Percentiles rank a stretch among this genome's conserved stretches.
These are phyloP conservation scores for Arrhopalites spinosus DNA, from an alignment of 2,888 invertebrate species.

Conservation along the genomic window DNA sequence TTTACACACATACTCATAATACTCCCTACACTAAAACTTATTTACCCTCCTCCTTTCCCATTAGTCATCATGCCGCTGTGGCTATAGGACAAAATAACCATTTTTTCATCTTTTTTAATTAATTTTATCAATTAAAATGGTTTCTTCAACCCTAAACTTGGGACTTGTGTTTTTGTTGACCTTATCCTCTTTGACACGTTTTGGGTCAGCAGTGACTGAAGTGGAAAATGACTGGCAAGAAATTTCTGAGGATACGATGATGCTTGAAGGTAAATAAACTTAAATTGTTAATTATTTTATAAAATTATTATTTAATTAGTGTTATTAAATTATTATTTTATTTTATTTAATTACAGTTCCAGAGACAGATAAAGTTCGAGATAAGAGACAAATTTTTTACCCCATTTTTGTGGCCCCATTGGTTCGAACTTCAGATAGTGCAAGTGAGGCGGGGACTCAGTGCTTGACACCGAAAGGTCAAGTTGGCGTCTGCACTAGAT, in stretches of 20 bases:
- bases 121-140: too few relatives aligned
- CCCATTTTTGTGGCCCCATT: background rate
- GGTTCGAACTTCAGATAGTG: background rate
- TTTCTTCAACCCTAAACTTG: too few relatives aligned
- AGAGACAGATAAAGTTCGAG: background rate
- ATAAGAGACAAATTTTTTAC: background rate
- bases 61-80: too few relatives aligned
- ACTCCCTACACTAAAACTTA: too few relatives aligned
- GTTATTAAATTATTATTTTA: background rate
- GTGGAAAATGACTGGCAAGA: background rate
- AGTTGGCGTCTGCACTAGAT: slow-evolving; percentile 45
- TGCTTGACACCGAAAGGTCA: slow-evolving; percentile 43
- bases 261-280: background rate
- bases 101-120: too few relatives aligned
- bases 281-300: background rate
- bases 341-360: background rate
- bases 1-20: too few relatives aligned
- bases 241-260: background rate
- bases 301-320: background rate
- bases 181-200: background rate
- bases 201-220: background rate
- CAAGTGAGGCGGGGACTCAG: background rate
- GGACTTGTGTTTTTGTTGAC: too few relatives aligned
- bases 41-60: too few relatives aligned
- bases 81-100: too few relatives aligned